Evolutionary conservation across 2,797 vertebrate species (phyloP), one percentile per base, ranked within the genome.

Genomic region (Pangasius krempfi): DNA sequence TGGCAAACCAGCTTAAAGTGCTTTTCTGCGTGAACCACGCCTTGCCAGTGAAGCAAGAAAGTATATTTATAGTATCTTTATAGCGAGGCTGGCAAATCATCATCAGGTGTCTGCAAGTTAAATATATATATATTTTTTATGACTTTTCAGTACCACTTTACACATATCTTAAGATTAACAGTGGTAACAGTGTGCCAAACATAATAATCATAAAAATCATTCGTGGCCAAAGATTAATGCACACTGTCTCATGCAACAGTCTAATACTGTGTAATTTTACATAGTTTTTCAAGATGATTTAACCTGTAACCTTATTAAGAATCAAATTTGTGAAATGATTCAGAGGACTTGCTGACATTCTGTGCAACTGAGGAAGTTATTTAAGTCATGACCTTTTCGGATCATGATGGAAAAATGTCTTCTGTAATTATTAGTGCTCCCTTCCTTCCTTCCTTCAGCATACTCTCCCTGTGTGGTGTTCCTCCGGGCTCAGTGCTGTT

Each of bases 1-100:
- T 47, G 84, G 88, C 27, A 86, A 89, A 89, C 76, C 84, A 86
- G 88, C 64, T 89, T 64, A 37, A 47, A 22, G n/a, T 82, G 16
- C 85, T 56, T 66, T 78, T 54, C 14, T 22, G 54, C 0, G 0
- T 56, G 37, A 75, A 73, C 54, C 88, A 62, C 84, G 20, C 88
- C 88, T 89, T 72, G 62, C 54, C 25, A 27, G 25, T 1, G 2
- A 56, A 66, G 12, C 52, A 81, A 62, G 27, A 14, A 72, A 27
- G 70, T 13, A 84, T n/a, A n/a, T n/a, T n/a, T n/a, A n/a, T n/a
- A n/a, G n/a, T n/a, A n/a, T 64, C 20, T 13, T 47, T 27, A 50
- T 37, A 88, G 14, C 0, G 1, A 68, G 12, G 50, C 44, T 64
- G 13, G 20, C n/a, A 60, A 80, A 60, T 60, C 79, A 37, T 54